Conservation (phyloP, 1,140 invertebrate species). For the Aethina tumida region DNA sequence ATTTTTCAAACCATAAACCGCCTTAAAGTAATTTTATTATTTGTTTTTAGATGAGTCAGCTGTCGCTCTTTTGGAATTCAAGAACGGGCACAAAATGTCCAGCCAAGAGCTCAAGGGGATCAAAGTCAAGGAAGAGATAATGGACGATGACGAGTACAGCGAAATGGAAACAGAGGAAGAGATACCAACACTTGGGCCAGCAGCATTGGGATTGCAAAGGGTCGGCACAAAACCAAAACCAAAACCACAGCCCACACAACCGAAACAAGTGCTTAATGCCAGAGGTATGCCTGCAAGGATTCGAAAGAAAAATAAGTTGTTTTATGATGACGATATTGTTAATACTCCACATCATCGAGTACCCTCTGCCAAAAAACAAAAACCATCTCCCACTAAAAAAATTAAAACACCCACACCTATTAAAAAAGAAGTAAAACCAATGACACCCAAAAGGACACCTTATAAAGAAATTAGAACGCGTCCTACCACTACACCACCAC, state of each 20-base stretch:
- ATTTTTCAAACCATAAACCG: constrained; percentile 3
- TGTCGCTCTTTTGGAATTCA: constrained; percentile 42
- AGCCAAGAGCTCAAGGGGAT: constrained; percentile 32
- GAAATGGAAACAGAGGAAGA: constrained; percentile 52
- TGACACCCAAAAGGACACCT: constrained; percentile 21
- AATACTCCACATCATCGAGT: constrained; percentile 63
- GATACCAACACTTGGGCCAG: constrained; percentile 58
- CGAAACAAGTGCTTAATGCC: constrained; percentile 66
- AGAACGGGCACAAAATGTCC: constrained; percentile 42
- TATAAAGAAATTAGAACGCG: constrained; percentile 36
- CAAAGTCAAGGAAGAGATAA: constrained; percentile 48
- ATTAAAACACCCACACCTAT: constrained; percentile 41
- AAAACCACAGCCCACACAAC: constrained; percentile 56
- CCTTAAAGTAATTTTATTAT: constrained; percentile 2
- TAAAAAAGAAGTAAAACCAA: constrained; percentile 24
- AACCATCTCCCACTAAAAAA: constrained; percentile 40
- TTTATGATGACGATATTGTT: constrained; percentile 86
- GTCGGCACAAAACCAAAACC: constrained; percentile 64
- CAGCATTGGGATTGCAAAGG: constrained; percentile 64
- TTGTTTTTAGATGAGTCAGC: constrained; percentile 40
- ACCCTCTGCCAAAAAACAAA: constrained; percentile 51
- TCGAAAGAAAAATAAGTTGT: constrained; percentile 80
- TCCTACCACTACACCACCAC: constrained; percentile 28
- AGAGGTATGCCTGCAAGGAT: constrained; percentile 83
- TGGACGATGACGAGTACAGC: constrained; percentile 50